Evolutionary conservation across 2,888 invertebrate genomes (phyloP).

Genomic region (Archips crataeganus): DNA sequence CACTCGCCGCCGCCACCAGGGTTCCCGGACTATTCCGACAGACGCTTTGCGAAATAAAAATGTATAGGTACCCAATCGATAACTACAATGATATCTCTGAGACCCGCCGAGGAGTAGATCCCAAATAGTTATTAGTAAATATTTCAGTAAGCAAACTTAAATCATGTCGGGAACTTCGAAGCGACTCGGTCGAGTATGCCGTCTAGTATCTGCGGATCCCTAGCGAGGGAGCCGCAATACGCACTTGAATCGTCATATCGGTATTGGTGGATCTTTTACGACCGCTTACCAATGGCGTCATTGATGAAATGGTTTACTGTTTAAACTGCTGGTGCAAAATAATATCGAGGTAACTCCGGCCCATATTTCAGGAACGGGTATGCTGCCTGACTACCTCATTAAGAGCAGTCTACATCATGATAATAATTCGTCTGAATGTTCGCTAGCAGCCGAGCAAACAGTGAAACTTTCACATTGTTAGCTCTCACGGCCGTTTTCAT

Average conservation of each 20-base stretch:
- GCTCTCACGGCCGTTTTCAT: constrained; percentile 19
- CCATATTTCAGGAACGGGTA: background rate
- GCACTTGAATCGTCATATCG: constrained; percentile 4
- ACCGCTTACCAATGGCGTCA: constrained; percentile 3
- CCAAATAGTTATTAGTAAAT: background rate
- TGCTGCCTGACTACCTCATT: background rate
- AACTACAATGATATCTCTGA: background rate
- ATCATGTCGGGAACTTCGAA: background rate
- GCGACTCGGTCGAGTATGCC: background rate
- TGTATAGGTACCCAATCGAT: too few species aligned
- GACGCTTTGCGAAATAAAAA: background rate
- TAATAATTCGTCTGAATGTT: constrained; percentile 20
- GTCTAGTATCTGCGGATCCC: constrained; percentile 1
- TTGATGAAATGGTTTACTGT: background rate
- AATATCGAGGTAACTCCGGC: background rate
- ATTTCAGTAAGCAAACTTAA: background rate
- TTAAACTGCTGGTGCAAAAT: background rate
- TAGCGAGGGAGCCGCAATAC: background rate
- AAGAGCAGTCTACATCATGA: background rate
- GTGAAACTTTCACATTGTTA: constrained; percentile 39
- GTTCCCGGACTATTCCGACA: background rate
- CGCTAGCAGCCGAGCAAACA: constrained; percentile 3
- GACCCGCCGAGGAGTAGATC: background rate
- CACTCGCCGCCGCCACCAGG: constrained; percentile 25
- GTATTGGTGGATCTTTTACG: constrained; percentile 24